phyloP scores from a whole-genome alignment of 23 tunicate genomes.

The Phallusia fumigata region DNA sequence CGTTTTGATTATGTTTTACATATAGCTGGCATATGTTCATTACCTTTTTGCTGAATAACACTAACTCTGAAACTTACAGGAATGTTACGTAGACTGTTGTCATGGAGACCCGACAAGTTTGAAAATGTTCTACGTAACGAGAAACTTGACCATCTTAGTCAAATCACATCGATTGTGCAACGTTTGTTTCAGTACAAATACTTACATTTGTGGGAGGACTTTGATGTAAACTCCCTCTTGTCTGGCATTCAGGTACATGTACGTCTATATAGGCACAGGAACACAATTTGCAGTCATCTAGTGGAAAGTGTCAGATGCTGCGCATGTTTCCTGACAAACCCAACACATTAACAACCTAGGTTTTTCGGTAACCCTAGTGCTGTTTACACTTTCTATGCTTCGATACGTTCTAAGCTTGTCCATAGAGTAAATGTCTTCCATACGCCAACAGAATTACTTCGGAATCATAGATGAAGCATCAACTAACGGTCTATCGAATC shows the following conservation, averaged over 20 bases:
- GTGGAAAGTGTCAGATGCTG: no score
- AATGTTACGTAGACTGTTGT: constrained; percentile 29
- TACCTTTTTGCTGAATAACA: no score
- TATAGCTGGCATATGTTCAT: no score
- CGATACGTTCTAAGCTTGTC: no score
- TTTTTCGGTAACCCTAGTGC: no score
- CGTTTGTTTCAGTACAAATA: constrained; percentile 54
- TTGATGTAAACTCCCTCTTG: constrained; percentile 26
- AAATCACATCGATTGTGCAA: constrained; percentile 55
- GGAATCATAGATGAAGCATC: constrained; percentile 26
- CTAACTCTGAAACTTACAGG: no score
- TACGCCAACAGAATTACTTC: constrained; percentile 8
- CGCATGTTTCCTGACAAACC: no score
- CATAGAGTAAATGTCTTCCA: not conserved
- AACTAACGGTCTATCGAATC: constrained; percentile 2
- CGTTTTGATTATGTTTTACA: no score
- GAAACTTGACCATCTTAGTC: constrained; percentile 40
- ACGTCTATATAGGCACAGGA: no score
- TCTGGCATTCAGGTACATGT: constrained; percentile 31
- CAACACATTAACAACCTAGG: no score
- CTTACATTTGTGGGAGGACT: constrained; percentile 40
- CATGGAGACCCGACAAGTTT: constrained; percentile 69
- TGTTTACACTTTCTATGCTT: no score
- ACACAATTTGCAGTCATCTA: no score
- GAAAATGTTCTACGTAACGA: constrained; percentile 42